phyloP scores from a whole-genome alignment of 2,888 invertebrate genomes.

The Noctua pronuba region DNA sequence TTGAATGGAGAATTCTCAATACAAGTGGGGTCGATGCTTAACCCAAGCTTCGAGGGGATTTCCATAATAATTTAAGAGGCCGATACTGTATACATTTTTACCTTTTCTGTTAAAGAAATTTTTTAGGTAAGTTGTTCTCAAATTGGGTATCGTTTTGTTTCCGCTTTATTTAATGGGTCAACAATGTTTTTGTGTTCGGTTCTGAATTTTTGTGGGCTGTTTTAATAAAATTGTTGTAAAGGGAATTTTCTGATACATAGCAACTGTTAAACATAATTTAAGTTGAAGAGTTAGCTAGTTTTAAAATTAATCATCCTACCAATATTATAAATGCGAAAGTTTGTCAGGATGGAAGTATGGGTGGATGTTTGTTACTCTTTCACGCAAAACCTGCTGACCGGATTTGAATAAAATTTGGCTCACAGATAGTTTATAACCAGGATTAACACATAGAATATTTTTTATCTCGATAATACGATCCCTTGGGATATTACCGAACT shows the following conservation, averaged over 20 bases:
- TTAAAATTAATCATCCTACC: background rate
- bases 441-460: too few species aligned
- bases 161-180: conserved; percentile 40
- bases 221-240: background rate
- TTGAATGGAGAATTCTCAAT: conserved; percentile 57
- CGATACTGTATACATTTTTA: conserved; percentile 53
- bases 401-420: too few species aligned
- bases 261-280: background rate
- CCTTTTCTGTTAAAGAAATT: conserved; percentile 37
- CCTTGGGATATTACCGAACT: too few species aligned
- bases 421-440: too few species aligned
- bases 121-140: conserved; percentile 29
- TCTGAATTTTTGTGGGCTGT: conserved; percentile 9
- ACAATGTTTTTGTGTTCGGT: conserved; percentile 22
- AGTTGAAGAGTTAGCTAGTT: background rate
- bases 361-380: too few species aligned
- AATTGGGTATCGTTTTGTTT: conserved; percentile 41
- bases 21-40: conserved; percentile 66
- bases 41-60: conserved; percentile 52
- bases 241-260: background rate
- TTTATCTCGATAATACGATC: too few species aligned
- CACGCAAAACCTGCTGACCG: too few species aligned
- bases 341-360: too few species aligned
- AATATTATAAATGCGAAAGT: too few species aligned
- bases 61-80: conserved; percentile 61